Percentiles rank a stretch among this genome's conserved stretches.
Conservation (phyloP, 2,888 invertebrate genomes). For the Torymus texanus region DNA sequence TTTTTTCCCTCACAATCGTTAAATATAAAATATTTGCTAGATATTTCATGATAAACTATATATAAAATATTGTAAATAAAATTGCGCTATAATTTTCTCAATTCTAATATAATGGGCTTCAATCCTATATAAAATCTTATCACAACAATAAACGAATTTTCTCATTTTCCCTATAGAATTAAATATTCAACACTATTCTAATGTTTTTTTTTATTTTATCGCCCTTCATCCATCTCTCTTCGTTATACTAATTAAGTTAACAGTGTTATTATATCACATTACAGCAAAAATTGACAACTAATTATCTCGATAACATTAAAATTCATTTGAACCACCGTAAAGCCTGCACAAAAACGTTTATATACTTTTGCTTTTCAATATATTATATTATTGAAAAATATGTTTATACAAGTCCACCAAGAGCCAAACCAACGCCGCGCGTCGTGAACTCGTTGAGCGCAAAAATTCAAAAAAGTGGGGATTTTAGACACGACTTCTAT, state of each 20-base stretch:
- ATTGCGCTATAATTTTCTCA: conserved; percentile 23
- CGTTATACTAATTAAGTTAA: conserved; percentile 34
- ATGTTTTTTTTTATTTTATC: conserved; percentile 24
- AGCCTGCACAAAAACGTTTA: neutral
- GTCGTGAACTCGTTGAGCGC: neutral
- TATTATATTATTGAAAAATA: neutral
- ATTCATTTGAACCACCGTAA: conserved; percentile 19
- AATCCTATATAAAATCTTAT: conserved; percentile 45
- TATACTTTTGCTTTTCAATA: neutral
- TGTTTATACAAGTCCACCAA: neutral
- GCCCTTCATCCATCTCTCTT: too few species aligned
- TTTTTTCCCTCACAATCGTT: neutral
- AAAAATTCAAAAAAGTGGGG: conserved; percentile 15
- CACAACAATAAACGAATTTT: conserved; percentile 45
- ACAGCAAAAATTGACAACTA: conserved; percentile 52
- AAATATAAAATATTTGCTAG: conserved; percentile 14
- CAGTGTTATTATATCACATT: conserved; percentile 48
- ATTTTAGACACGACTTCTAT: conserved; percentile 27
- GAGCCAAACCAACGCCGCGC: neutral
- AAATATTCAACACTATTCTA: conserved; percentile 45
- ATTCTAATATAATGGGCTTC: conserved; percentile 22
- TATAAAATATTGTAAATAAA: conserved; percentile 40
- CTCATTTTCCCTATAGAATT: conserved; percentile 23
- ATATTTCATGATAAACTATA: conserved; percentile 33
- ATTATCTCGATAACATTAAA: conserved; percentile 26